phyloP scores from a whole-genome alignment of 2,888 invertebrate species.

The Therioaphis trifolii region DNA sequence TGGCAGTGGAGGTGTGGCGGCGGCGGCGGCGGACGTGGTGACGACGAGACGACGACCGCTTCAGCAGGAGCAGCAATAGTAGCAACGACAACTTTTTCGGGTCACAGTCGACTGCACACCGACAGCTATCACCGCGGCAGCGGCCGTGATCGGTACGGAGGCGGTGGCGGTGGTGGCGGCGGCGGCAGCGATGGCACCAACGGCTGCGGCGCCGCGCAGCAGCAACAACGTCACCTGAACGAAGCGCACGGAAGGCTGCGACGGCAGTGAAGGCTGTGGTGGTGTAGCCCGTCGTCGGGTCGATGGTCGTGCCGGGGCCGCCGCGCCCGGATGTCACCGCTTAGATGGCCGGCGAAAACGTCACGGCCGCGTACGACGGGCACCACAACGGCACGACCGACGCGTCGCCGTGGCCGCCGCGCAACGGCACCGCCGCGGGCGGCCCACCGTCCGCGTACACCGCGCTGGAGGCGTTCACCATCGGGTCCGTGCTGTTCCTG shows the following conservation, averaged over 20 bases:
- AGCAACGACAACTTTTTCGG: too few species aligned
- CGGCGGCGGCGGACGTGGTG: too few species aligned
- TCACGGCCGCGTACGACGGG: constrained; percentile 57
- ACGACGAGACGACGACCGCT: too few species aligned
- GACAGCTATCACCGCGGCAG: too few species aligned
- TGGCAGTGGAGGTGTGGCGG: too few species aligned
- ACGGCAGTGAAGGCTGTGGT: constrained; percentile 4
- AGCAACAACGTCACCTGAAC: neutral
- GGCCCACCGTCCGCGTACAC: constrained; percentile 68
- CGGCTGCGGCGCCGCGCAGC: neutral
- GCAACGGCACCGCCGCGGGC: constrained; percentile 37
- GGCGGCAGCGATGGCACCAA: neutral
- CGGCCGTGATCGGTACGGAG: too few species aligned
- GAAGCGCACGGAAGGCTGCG: neutral
- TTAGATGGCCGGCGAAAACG: constrained; percentile 66
- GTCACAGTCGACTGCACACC: too few species aligned
- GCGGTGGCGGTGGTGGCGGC: neutral
- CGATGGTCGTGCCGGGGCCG: constrained; percentile 50
- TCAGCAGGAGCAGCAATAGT: too few species aligned
- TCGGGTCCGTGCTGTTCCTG: constrained; percentile 71
- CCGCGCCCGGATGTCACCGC: constrained; percentile 54
- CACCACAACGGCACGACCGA: constrained; percentile 48
- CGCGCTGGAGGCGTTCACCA: constrained; percentile 73
- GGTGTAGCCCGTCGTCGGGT: neutral
- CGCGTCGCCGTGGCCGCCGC: constrained; percentile 53